Base-by-base conservation (phyloP, 1,140 invertebrate genomes). In the Bombus impatiens region DNA sequence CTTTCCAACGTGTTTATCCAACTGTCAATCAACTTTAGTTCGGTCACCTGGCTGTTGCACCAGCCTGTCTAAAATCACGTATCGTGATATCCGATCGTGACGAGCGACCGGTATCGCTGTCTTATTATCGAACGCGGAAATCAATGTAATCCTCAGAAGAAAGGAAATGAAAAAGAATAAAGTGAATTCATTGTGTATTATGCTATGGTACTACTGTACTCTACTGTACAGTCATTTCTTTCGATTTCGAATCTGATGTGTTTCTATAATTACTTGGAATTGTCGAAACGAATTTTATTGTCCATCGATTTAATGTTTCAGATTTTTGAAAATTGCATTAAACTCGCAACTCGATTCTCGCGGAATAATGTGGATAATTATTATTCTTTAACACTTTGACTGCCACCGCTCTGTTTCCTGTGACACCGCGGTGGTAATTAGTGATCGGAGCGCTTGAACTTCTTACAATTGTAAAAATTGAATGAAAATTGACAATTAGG, bases 1-100 rank as follows among this genome's bases (percentile, higher is more conserved):
- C 87, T 91, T 84, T 81, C 87, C 78, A 87, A 89, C 88, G 87
- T 91, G 90, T 92, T 92, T 92, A 92, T 92, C 91, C 91, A 92
- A 91, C 89, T 92, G 91, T 90, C 91, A 91, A 90, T 92, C 91
- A 91, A 67, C 47, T 80, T 62, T 86, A 76, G 75, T 70, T 79
- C 83, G 87, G 86, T 90, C 88, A 89, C 67, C 89, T 85, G 88
- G 87, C 80, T 82, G 57, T 87, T 91, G 71, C 84, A 82, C 76
- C 87, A 81, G 59, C 80, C 79, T 44, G 68, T 76, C 88, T 62
- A 79, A 90, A 76, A 74, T 79, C 85, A 67, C 47, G 76, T 87
- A 88, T 89, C 86, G 71, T 70, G 86, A 90, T 91, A 87, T 86
- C 84, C 83, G 89, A 91, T 91, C 89, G 84, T 67, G 80, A 88